These are phyloP conservation scores for Aythya baeri DNA, from an alignment of 2,113 vertebrate genomes.

Conservation along the genomic window DNA sequence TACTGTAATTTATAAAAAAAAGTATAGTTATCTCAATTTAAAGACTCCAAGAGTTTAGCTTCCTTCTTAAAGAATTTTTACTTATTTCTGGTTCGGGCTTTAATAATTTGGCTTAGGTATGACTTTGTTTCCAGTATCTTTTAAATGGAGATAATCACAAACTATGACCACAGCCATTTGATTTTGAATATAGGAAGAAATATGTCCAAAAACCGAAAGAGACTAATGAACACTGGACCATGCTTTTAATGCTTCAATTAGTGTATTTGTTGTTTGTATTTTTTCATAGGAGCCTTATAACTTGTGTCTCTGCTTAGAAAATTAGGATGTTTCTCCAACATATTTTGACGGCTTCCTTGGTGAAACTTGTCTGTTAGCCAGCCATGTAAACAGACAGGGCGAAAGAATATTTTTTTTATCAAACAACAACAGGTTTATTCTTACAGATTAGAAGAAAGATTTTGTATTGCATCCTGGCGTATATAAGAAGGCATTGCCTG, in stretches of 20 bases:
- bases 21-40: background rate
- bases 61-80: background rate
- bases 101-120: background rate
- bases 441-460: background rate
- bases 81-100: background rate
- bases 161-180: background rate
- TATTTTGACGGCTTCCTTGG: background rate
- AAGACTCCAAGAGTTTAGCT: background rate
- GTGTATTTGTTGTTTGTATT: background rate
- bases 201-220: background rate
- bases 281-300: background rate
- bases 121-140: background rate
- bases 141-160: background rate
- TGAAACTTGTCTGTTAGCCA: background rate
- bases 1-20: background rate
- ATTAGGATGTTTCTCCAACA: background rate
- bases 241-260: background rate
- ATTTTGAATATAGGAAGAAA: background rate
- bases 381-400: background rate
- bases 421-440: background rate
- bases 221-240: background rate
- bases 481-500: background rate
- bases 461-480: background rate
- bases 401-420: background rate
- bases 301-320: background rate